Conservation (phyloP, 92 coral and sea anemone genomes). For the Umimayanthus kanabou region DNA sequence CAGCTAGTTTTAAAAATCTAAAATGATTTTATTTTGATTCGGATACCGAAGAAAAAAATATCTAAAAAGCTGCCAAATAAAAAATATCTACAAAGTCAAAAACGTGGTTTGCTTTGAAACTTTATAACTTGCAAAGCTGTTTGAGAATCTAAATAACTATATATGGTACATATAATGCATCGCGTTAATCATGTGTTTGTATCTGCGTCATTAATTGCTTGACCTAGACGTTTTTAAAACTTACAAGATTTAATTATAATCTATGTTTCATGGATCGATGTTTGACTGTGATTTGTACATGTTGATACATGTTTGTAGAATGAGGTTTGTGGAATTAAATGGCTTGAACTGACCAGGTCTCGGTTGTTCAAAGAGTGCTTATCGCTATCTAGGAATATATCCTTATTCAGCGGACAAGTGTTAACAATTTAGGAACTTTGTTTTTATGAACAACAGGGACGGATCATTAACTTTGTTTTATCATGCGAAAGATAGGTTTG, state of each 20-base stretch:
- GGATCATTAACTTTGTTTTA: not conserved
- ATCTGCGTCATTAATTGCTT: not conserved
- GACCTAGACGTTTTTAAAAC: not conserved
- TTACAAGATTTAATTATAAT: not conserved
- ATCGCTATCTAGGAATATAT: too few relatives aligned
- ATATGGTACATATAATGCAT: not conserved
- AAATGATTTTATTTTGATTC: not conserved
- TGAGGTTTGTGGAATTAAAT: not conserved
- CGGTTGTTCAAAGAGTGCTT: too few relatives aligned
- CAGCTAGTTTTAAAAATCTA: not conserved
- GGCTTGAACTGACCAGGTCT: too few relatives aligned
- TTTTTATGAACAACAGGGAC: not conserved
- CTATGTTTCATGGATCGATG: not conserved
- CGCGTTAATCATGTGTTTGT: not conserved
- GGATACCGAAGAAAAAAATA: conserved; percentile 7
- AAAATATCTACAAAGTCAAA: not conserved
- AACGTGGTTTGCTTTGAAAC: not conserved
- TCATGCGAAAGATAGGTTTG: not conserved
- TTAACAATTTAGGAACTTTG: too few relatives aligned
- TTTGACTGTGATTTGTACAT: not conserved
- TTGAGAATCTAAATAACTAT: not conserved
- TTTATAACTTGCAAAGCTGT: not conserved
- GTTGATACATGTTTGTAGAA: not conserved
- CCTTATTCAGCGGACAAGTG: too few relatives aligned
- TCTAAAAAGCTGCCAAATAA: not conserved